Evolutionary conservation across 2,888 invertebrate species (phyloP), one percentile per base, ranked within the genome.

Genomic region (Thelaira solivaga): DNA sequence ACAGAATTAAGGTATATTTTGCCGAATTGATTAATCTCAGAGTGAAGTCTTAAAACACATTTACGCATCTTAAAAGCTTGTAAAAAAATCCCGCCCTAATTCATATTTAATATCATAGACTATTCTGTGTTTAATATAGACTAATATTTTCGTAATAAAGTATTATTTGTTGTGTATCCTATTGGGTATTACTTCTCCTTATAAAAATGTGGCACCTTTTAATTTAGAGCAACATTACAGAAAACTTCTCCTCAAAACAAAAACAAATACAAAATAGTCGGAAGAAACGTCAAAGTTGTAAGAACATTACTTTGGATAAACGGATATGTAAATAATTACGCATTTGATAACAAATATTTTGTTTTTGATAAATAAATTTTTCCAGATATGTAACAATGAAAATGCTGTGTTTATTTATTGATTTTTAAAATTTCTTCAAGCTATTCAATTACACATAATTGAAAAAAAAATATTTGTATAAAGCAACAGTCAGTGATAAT

Each of bases 231-330:
- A 51, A 75, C 55, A 49, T 47, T 64, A 49, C 47, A 39, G 7
- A 13, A 43, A 20, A 18, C 24, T 13, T 29, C 22, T 8, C 47
- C 24, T 57, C 22, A 10, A 61, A 55, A 55, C 24, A 55, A 57
- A 20, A 68, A 39, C 8, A 39, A 68, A 43, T 16, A 16, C 20
- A 61, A 31, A 62, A 39, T 11, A 71, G 76, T 71, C 34, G 49
- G 41, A 59, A 68, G 45, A 62, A 71, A 64, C 43, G 71, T 64
- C 75, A 76, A 75, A 69, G 69, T 29, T 34, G 8, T 7, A 47
- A 49, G 69, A 61, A 53, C 13, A 55, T 59, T 39, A 7, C 16
- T 24, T 49, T 75, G 16, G 24, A 34, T 55, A 49, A 43, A 22
- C 71, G 65, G 59, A 36, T 26, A 22, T 43, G 13, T 13, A 4